Evolutionary conservation across 2,797 vertebrate genomes (phyloP).

Genomic region (Halcyon chelicuti): DNA sequence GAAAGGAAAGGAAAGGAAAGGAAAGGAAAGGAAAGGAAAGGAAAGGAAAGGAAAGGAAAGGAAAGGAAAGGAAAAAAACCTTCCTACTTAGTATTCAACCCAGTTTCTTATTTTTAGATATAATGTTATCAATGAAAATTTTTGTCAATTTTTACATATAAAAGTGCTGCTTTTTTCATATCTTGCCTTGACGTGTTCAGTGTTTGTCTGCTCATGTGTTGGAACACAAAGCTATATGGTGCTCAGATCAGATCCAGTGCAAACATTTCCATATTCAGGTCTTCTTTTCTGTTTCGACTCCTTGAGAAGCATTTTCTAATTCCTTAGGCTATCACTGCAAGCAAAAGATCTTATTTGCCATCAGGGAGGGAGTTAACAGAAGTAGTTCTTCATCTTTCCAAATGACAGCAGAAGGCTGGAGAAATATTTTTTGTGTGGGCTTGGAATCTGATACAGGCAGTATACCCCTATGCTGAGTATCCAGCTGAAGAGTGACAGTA

Average conservation of each 20-base stretch:
- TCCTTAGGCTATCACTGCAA: not conserved
- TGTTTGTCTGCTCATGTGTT: not conserved
- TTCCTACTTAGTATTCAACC: not conserved
- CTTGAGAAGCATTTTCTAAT: not conserved
- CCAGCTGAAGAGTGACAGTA: conserved; percentile 4
- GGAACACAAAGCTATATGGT: not conserved
- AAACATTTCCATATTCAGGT: not conserved
- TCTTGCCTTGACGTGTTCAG: not conserved
- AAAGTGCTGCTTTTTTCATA: not conserved
- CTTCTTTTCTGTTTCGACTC: not conserved
- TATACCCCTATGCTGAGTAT: not conserved
- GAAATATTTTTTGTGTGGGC: not conserved
- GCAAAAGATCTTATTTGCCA: not conserved
- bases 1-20: too few relatives aligned
- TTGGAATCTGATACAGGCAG: not conserved
- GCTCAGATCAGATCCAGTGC: not conserved
- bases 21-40: too few relatives aligned
- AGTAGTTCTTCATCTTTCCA: not conserved
- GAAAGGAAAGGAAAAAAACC: not conserved
- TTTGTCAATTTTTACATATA: not conserved
- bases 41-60: too few relatives aligned
- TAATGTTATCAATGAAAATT: not conserved
- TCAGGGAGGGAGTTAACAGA: not conserved
- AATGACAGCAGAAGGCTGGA: not conserved
- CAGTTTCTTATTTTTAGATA: not conserved